Base-by-base conservation (phyloP, 2,797 vertebrate species). In the Xiphophorus birchmanni region DNA sequence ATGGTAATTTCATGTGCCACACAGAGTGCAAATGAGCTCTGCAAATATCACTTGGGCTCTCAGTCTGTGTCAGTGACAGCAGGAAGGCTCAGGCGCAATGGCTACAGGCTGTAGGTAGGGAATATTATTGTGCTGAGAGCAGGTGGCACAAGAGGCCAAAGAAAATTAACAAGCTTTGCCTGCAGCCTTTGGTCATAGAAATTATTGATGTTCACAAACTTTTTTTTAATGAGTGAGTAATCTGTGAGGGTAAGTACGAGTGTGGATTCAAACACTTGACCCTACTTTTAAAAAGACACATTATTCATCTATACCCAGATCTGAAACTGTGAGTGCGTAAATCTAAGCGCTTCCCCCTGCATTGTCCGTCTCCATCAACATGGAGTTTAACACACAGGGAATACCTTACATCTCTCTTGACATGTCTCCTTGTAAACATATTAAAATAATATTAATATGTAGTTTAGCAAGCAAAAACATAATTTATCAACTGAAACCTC, bases 21-120 rank as follows among this genome's bases (percentile, higher is more conserved):
- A 92, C 93, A 88, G 88, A 90, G 93, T 88, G 91, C 90, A 95
- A 95, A 95, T 94, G 93, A 94, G 94, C 91, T 91, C 90, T 82
- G 89, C 90, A 89, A 93, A 94, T 93, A 91, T 93, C 90, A 91
- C 89, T 65, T 48, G 82, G 84, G 87, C 86, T 84, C 89, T 94
- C 87, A 86, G 91, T 93, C 90, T 92, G 78, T 92, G 90, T 90
- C 90, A 82, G 83, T 81, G 85, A 85, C 87, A 86, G 92, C 87
- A 76, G 89, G 88, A 85, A 88, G 85, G 89, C 88, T 91, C 73
- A 79, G 80, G 83, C 77, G 12, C 88, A 80, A 86, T 82, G 83
- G 86, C 89, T 88, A 87, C 42, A 81, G 86, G 89, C 90, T 90
- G 89, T 79, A 91, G 89, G 80, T 76, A 85, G 85, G 78, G 80